phyloP scores from a whole-genome alignment of 2,888 invertebrate species.

The Calliphora vomitoria region DNA sequence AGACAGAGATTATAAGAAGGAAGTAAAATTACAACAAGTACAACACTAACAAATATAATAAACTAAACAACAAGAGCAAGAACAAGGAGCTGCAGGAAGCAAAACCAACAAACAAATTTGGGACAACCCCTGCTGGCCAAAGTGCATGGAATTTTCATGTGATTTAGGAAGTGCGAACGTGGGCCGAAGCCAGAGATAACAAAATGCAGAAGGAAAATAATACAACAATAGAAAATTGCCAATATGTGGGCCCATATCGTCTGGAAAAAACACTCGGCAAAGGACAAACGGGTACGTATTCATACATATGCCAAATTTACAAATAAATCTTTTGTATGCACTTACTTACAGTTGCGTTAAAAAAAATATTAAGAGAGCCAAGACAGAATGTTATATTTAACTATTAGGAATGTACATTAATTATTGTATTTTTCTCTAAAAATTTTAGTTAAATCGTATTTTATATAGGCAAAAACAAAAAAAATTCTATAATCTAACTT shows the following conservation, averaged over 20 bases:
- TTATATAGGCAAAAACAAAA: no score
- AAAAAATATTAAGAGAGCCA: neutral
- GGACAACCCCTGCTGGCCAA: slow-evolving; percentile 52
- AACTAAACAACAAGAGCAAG: slow-evolving; percentile 15
- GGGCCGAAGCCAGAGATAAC: slow-evolving; percentile 72
- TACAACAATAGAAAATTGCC: slow-evolving; percentile 89
- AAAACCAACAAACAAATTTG: slow-evolving; percentile 40
- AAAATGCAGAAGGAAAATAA: slow-evolving; percentile 85
- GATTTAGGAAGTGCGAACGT: slow-evolving; percentile 69
- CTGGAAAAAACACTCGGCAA: slow-evolving; percentile 99
- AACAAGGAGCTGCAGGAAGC: neutral
- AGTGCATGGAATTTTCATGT: slow-evolving; percentile 71
- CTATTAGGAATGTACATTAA: no score
- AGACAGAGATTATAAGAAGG: slow-evolving; percentile 1
- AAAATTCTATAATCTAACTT: no score
- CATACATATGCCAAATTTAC: neutral
- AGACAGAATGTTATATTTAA: no score
- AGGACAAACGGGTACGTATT: slow-evolving; percentile 97
- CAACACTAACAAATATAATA: slow-evolving; percentile 15
- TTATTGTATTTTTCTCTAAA: no score
- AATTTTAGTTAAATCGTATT: no score
- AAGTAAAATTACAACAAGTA: slow-evolving; percentile 32
- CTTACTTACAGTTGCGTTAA: slow-evolving; percentile 7
- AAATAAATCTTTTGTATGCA: neutral
- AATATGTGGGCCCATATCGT: slow-evolving; percentile 99